These are phyloP conservation scores for Leptinotarsa rubiginosa DNA, from an alignment of 2,888 invertebrate genomes.

Conservation along the genomic window DNA sequence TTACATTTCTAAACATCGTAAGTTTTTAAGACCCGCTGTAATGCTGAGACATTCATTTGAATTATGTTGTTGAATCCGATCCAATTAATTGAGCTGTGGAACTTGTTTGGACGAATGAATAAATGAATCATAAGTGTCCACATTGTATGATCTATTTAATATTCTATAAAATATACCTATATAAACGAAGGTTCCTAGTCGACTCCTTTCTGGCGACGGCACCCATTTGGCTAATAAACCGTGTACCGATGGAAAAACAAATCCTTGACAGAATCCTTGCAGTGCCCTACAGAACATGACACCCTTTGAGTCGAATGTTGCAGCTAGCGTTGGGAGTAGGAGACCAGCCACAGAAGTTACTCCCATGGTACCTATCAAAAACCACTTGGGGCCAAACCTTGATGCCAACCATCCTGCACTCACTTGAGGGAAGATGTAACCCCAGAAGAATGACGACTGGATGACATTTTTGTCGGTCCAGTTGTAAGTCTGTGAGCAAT, in stretches of 20 bases:
- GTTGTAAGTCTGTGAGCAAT: slow-evolving; percentile 46
- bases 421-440: slow-evolving; percentile 79
- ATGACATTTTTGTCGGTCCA: slow-evolving; percentile 72
- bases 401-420: slow-evolving; percentile 79
- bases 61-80: too few relatives aligned
- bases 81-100: too few relatives aligned
- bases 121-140: too few relatives aligned
- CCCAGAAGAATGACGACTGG: slow-evolving; percentile 83
- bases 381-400: slow-evolving; percentile 78
- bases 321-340: slow-evolving; percentile 75
- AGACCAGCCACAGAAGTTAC: slow-evolving; percentile 75
- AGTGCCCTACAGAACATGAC: slow-evolving; percentile 75
- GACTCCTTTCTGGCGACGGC: slow-evolving; percentile 76
- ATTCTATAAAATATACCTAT: slow-evolving; percentile 53
- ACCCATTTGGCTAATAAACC: slow-evolving; percentile 81
- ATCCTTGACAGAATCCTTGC: slow-evolving; percentile 81
- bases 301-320: slow-evolving; percentile 72
- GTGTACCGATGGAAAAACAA: slow-evolving; percentile 78
- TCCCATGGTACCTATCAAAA: slow-evolving; percentile 71
- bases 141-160: too few relatives aligned
- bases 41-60: too few relatives aligned
- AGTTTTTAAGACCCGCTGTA: too few relatives aligned
- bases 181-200: slow-evolving; percentile 24
- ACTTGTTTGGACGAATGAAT: too few relatives aligned
- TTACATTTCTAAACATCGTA: too few relatives aligned